A percentile compares a stretch with the other conserved stretches of the same genome.
Evolutionary conservation across 2,797 vertebrate genomes (phyloP).

Genomic region (Heterohyrax brucei): DNA sequence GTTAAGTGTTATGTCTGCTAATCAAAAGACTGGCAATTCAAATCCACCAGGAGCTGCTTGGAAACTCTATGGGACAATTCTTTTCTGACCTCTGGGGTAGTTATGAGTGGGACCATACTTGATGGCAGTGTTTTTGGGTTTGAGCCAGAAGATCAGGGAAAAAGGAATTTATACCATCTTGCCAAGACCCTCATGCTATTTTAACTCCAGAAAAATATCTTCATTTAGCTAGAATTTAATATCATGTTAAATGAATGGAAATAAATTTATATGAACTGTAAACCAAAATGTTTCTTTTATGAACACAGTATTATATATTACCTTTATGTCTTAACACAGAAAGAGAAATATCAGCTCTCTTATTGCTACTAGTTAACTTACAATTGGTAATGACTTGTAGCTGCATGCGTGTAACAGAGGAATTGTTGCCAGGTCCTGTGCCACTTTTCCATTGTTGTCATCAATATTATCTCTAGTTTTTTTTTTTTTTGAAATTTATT

Average conservation of each 20-base stretch:
- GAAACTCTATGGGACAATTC: too few species aligned
- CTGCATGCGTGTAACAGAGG: too few species aligned
- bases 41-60: too few species aligned
- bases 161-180: background rate
- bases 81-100: too few species aligned
- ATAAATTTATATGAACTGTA: background rate
- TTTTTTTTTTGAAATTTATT: constrained; percentile 83
- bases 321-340: constrained; percentile 70
- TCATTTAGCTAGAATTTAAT: background rate
- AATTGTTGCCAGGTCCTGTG: too few species aligned
- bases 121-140: too few species aligned
- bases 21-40: too few species aligned
- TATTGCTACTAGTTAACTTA: too few species aligned
- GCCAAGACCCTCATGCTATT: background rate
- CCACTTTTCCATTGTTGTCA: too few species aligned
- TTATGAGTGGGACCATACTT: too few species aligned
- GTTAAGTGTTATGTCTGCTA: too few species aligned
- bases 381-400: too few species aligned
- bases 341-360: constrained; percentile 73
- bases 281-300: background rate
- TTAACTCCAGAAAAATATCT: background rate
- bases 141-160: background rate
- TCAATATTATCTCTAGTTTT: constrained; percentile 61
- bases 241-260: background rate
- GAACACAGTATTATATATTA: background rate